Base-by-base conservation (phyloP, 2,113 vertebrate species). In the Chamaetylas fuelleborni region DNA sequence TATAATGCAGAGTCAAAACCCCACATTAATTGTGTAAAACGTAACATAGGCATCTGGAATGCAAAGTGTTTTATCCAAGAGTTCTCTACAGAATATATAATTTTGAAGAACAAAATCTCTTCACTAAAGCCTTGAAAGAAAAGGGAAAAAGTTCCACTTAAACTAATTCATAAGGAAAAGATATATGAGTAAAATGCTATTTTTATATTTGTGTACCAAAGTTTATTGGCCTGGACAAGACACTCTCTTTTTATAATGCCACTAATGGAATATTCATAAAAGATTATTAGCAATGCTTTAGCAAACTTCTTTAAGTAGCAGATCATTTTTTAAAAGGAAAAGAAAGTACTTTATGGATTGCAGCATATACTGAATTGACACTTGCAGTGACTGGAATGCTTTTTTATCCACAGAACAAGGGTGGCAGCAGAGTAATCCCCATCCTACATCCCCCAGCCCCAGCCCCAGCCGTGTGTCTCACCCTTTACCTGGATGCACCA, bases 341-440 rank as follows among this genome's bases (percentile, higher is more conserved):
- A 26, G 20, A 38, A 61, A 48, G 33, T n/a, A 69, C 33, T 79
- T 67, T 84, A 45, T 91, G 66, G 67, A 36, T 94, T 94, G 92
- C 43, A n/a, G 65, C 76, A 70, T 57, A n/a, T 90, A 65, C 66
- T 95, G 89, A 92, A 65, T 74, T 97, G 93, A 90, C 62, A 20
- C 62, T 57, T 96, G 53, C 38, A 91, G 58, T 96, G 91, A 95
- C 93, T 80, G 81, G 74, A 95, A 92, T 96, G 74, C 83, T 93
- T 93, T 96, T 96, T 95, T 92, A 67, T 96, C 71, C 95, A 88
- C 92, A 95, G 94, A 97, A 86, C 85, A 78, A 88, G 93, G 90
- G 90, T 95, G 88, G 81, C 93, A 94, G 94, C 84, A 95, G 93
- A 93, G 71, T 95, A 95, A 90, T 60, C 56, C 93, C 93, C 87